A percentile compares a stretch with the other conserved stretches of the same genome.
Evolutionary conservation across 2,113 vertebrate species (phyloP).

Genomic region (Pterophyllum scalare): DNA sequence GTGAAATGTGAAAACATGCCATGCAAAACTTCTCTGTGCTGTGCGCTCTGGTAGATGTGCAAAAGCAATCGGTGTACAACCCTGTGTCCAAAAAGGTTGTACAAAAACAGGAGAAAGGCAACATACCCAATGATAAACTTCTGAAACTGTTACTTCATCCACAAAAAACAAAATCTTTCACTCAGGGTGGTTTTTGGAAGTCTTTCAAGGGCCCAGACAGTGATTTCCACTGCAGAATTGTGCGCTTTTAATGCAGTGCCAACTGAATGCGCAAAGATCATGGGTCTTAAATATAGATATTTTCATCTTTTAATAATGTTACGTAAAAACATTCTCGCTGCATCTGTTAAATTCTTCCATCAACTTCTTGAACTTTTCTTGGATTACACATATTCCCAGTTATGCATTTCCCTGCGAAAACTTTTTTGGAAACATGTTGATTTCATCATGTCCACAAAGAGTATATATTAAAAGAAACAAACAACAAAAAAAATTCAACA

Average conservation of each 20-base stretch:
- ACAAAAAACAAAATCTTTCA: too few relatives aligned
- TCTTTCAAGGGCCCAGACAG: too few relatives aligned
- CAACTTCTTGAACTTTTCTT: neutral
- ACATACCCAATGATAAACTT: too few relatives aligned
- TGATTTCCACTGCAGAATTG: too few relatives aligned
- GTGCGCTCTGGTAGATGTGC: neutral
- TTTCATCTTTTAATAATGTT: too few relatives aligned
- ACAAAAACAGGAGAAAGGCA: neutral
- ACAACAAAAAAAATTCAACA: neutral
- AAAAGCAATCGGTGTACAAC: neutral
- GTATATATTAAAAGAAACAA: neutral
- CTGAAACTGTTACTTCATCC: too few relatives aligned
- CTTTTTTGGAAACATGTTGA: neutral
- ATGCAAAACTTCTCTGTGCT: neutral
- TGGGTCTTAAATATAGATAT: too few relatives aligned
- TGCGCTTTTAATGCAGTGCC: too few relatives aligned
- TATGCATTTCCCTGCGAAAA: neutral
- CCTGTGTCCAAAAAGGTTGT: neutral
- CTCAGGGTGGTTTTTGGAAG: too few relatives aligned
- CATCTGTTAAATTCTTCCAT: too few relatives aligned
- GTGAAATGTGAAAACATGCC: neutral
- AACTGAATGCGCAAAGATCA: too few relatives aligned
- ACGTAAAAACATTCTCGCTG: too few relatives aligned
- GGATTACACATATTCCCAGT: neutral
- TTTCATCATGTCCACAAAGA: neutral